Evolutionary conservation across 37 sponge, comb jelly and placozoan species (phyloP), one percentile per base, ranked within the genome.

Genomic region (Bolinopsis microptera): DNA sequence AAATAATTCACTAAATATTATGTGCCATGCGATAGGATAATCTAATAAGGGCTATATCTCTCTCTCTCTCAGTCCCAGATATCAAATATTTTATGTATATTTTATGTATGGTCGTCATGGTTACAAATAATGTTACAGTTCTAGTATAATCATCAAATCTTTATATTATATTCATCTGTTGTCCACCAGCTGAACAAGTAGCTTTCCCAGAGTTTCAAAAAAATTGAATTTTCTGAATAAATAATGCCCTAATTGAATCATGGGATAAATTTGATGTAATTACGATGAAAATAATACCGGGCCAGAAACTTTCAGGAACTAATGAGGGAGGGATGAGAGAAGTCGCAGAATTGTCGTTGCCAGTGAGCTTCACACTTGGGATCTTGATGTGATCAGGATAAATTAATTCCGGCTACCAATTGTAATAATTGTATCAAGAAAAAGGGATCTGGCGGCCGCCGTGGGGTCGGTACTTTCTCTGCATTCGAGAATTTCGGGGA

Each of bases 51-150:
- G 80, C 35, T 18, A 32, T 77, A 77, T 77, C 80, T 77, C 80
- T 32, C 36, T 18, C 27, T 3, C 33, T 32, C 80, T 18, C 2
- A 32, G 18, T 34, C 21, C 27, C 21, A 31, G 27, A 77, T 77
- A 77, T 77, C 35, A 77, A 16, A 32, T 77, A 32, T 77, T 32
- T 77, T 32, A 35, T 77, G 35, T 77, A 77, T 77, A 77, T 77
- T 77, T 77, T 77, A 77, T 77, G 80, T 32, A 77, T 3, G 35
- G 80, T 77, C 33, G 37, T 32, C 80, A 77, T 77, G 80, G 80
- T 77, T 32, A 77, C 80, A 77, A 77, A 77, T 77, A 77, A 34
- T 77, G 80, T 77, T 77, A 35, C 80, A 77, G 80, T 77, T 34
- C 80, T 32, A 35, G 80, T 30, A 72, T 21, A 77, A 48, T 48